A percentile compares a stretch with the other conserved stretches of the same genome.
Conservation (phyloP, 2,113 vertebrate species). For the Carassius auratus region DNA sequence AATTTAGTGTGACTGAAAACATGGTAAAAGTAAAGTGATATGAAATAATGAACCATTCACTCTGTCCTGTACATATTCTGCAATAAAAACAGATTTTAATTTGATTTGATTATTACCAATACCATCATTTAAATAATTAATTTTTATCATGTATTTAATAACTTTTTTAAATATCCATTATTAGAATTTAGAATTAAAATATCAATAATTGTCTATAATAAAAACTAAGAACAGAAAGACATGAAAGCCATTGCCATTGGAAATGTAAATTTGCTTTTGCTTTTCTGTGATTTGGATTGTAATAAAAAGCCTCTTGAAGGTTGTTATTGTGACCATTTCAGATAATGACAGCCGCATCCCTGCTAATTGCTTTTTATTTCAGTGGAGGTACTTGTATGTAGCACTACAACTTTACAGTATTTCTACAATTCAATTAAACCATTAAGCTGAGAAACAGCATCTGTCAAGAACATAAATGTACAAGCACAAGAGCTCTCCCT, state of each 20-base stretch:
- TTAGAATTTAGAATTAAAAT: neutral
- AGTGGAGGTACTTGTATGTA: neutral
- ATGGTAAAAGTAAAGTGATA: neutral
- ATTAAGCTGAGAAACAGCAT: neutral
- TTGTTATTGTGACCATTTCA: slow-evolving; percentile 2
- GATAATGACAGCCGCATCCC: slow-evolving; percentile 1
- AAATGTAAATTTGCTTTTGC: neutral
- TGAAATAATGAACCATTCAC: neutral
- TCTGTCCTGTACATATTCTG: neutral
- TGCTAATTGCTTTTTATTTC: slow-evolving; percentile 20
- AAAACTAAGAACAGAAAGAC: neutral
- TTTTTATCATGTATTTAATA: neutral
- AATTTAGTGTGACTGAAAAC: neutral
- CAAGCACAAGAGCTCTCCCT: slow-evolving; percentile 4
- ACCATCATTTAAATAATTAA: neutral
- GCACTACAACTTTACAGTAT: slow-evolving; percentile 12
- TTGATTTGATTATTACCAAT: neutral
- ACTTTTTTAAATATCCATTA: neutral
- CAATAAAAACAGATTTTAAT: neutral
- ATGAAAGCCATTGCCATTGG: neutral
- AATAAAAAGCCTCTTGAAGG: slow-evolving; percentile 19
- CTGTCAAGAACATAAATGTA: slow-evolving; percentile 7
- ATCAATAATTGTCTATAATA: neutral
- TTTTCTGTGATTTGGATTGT: slow-evolving; percentile 12
- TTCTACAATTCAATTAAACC: neutral